A percentile compares a stretch with the other conserved stretches of the same genome.
phyloP scores from a whole-genome alignment of 2,888 invertebrate genomes.

The Sicus ferrugineus region DNA sequence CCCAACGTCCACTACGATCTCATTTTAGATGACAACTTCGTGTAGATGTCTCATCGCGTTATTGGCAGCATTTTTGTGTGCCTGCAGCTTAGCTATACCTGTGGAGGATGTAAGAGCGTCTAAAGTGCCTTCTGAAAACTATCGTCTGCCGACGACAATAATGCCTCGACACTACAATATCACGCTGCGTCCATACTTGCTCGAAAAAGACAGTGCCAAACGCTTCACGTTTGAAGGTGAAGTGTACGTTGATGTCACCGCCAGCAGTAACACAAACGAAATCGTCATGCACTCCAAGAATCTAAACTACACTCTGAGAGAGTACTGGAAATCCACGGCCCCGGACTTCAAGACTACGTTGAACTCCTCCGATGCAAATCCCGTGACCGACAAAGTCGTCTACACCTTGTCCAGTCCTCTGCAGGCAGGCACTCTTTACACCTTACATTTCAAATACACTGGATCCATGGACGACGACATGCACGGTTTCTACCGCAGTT shows the following conservation, averaged over 20 bases:
- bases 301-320: conserved; percentile 47
- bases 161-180: conserved; percentile 68
- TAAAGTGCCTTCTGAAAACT: conserved; percentile 41
- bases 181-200: conserved; percentile 66
- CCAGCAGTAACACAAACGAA: conserved; percentile 58
- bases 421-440: conserved; percentile 58
- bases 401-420: conserved; percentile 61
- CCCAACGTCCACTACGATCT: too few relatives aligned
- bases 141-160: conserved; percentile 58
- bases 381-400: conserved; percentile 63
- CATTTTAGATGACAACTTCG: conserved; percentile 34
- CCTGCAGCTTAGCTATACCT: conserved; percentile 41
- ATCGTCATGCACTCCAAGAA: conserved; percentile 68
- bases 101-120: conserved; percentile 32
- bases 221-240: conserved; percentile 61
- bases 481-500: conserved; percentile 67
- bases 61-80: conserved; percentile 45
- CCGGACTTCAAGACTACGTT: conserved; percentile 44
- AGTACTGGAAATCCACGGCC: conserved; percentile 46
- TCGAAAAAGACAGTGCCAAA: conserved; percentile 49
- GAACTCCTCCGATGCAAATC: conserved; percentile 41
- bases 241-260: conserved; percentile 65
- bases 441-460: conserved; percentile 65
- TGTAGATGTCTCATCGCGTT: conserved; percentile 31
- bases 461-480: conserved; percentile 67